Percentiles rank a stretch among this genome's conserved stretches.
Conservation (phyloP, 2,797 vertebrate genomes). For the Picus viridis region DNA sequence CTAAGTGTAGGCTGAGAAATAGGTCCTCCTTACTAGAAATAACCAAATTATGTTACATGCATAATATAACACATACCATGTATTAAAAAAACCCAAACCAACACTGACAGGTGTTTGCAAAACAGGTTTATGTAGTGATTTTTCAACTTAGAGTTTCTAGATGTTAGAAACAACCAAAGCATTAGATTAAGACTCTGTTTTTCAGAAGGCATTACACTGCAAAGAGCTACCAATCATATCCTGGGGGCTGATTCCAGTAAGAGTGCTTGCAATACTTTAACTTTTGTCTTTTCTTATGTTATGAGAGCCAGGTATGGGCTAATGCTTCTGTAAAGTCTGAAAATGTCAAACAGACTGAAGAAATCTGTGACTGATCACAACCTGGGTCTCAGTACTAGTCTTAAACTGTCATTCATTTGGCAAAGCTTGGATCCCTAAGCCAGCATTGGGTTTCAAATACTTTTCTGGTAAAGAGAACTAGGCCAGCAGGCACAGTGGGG, state of each 20-base stretch:
- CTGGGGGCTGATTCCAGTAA: background rate
- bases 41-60: background rate
- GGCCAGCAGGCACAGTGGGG: background rate
- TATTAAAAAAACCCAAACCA: background rate
- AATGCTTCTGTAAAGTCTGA: background rate
- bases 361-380: background rate
- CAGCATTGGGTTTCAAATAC: background rate
- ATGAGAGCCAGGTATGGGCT: background rate
- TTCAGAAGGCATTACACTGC: background rate
- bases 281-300: background rate
- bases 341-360: background rate
- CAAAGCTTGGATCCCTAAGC: background rate
- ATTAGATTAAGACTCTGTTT: background rate
- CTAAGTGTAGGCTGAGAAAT: background rate
- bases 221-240: background rate
- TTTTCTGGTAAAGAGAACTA: background rate
- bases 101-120: background rate
- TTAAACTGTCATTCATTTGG: background rate
- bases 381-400: background rate
- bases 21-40: background rate
- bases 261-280: background rate
- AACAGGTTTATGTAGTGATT: background rate
- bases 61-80: background rate
- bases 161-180: background rate
- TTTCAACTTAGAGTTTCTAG: background rate